Percentiles rank a stretch among this genome's conserved stretches.
Conservation (phyloP, 2,113 vertebrate genomes). For the Rhinopithecus roxellana region DNA sequence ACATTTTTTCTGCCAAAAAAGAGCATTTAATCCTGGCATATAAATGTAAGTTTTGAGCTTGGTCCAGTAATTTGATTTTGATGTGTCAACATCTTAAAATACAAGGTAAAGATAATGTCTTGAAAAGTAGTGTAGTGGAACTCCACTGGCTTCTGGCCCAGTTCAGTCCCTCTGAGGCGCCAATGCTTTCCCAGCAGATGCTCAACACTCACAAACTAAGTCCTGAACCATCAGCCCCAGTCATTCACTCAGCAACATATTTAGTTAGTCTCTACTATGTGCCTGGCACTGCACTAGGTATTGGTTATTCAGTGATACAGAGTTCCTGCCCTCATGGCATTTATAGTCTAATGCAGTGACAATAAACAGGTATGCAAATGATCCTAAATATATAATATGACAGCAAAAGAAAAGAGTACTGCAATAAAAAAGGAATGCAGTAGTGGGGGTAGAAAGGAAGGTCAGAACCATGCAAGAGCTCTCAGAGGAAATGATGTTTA, state of each 20-base stretch:
- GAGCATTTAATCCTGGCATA: slow-evolving; percentile 65
- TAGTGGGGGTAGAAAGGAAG: background rate
- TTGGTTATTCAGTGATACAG: background rate
- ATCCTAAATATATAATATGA: background rate
- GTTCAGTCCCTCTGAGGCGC: background rate
- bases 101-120: slow-evolving; percentile 57
- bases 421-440: background rate
- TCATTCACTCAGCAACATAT: background rate
- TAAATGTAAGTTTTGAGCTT: slow-evolving; percentile 61
- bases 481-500: background rate
- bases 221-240: background rate
- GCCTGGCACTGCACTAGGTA: background rate
- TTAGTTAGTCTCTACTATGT: background rate
- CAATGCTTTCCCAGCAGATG: background rate
- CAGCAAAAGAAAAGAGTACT: background rate
- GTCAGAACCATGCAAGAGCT: background rate
- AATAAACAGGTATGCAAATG: background rate
- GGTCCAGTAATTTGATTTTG: slow-evolving; percentile 72
- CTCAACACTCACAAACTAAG: background rate
- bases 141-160: slow-evolving; percentile 28
- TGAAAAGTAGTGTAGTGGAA: slow-evolving; percentile 49
- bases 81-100: slow-evolving; percentile 72
- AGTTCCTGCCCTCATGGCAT: background rate
- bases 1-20: slow-evolving; percentile 63
- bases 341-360: background rate